Base-by-base conservation (phyloP, 2,113 vertebrate genomes). In the Podilymbus podiceps region DNA sequence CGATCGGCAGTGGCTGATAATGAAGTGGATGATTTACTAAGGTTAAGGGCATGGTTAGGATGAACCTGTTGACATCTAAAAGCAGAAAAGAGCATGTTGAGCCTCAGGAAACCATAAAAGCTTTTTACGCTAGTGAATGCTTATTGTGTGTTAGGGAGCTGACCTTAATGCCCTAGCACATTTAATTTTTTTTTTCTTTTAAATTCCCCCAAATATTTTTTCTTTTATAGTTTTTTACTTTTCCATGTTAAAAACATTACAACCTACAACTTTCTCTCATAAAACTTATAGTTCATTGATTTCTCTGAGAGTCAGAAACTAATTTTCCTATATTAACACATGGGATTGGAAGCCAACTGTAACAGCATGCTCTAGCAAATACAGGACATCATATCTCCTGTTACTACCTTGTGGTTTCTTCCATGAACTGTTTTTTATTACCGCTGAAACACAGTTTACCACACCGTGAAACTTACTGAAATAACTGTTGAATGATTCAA, bases 41-140 rank as follows among this genome's bases (percentile, higher is more conserved):
- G 58, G 89, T 69, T 72, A n/a, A 96, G 83, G 86, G 67, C 46
- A 62, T n/a, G 2, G 19, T 78, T 90, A 16, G 49, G 86, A 60
- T 69, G 93, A 83, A 95, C 90, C 88, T 83, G 64, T 82, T 96
- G 93, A 80, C 89, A 82, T 87, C 73, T 85, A 42, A 95, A 95
- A 95, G 83, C 67, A 96, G 83, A 69, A 74, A 30, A 93, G 90
- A 82, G 42, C 63, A 49, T 0, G 4, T 2, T 72, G 67, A 90
- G 80, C 89, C 85, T 95, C 19, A 2, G 66, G 90, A 85, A 86
- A 63, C 52, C 4, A 1, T 90, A 73, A 96, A 95, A 85, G 80
- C 87, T 94, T 84, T 93, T 93, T 64, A 55, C 0, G 2, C 42
- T 35, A 2, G 47, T n/a, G 59, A 85, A 74, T 25, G 60, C 16